Evolutionary conservation across 2,113 vertebrate genomes (phyloP).

Genomic region (Stigmatopora argus): DNA sequence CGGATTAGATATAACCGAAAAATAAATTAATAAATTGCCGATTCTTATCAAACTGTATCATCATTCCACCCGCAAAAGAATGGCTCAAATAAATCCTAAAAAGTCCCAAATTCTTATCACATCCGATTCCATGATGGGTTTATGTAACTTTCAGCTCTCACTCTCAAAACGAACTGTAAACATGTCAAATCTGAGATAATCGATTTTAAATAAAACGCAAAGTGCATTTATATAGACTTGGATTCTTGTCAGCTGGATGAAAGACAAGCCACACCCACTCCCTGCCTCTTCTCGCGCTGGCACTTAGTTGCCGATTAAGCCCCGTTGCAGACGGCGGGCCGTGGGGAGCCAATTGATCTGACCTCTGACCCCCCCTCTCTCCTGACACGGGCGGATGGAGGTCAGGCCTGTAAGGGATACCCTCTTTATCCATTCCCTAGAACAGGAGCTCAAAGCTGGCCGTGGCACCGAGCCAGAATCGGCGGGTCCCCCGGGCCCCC

Average conservation of each 20-base stretch:
- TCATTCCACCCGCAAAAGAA: not conserved
- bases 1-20: not conserved
- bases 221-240: not conserved
- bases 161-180: not conserved
- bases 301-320: conserved; percentile 94
- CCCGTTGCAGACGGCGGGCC: conserved; percentile 82
- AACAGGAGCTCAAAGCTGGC: conserved; percentile 89
- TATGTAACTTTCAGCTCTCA: not conserved
- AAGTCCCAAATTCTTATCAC: not conserved
- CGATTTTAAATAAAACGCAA: not conserved
- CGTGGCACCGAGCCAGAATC: conserved; percentile 84
- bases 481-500: conserved; percentile 72
- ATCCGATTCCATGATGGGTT: not conserved
- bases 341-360: conserved; percentile 85
- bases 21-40: not conserved
- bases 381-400: conserved; percentile 80
- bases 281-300: conserved; percentile 60
- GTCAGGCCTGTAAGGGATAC: conserved; percentile 97
- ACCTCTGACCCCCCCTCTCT: conserved; percentile 78
- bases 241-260: conserved; percentile 20
- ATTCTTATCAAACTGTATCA: not conserved
- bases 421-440: conserved; percentile 88
- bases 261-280: conserved; percentile 32
- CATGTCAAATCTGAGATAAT: not conserved
- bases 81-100: not conserved